Evolutionary conservation across 2,113 vertebrate genomes (phyloP).

Genomic region (Rynchops niger): DNA sequence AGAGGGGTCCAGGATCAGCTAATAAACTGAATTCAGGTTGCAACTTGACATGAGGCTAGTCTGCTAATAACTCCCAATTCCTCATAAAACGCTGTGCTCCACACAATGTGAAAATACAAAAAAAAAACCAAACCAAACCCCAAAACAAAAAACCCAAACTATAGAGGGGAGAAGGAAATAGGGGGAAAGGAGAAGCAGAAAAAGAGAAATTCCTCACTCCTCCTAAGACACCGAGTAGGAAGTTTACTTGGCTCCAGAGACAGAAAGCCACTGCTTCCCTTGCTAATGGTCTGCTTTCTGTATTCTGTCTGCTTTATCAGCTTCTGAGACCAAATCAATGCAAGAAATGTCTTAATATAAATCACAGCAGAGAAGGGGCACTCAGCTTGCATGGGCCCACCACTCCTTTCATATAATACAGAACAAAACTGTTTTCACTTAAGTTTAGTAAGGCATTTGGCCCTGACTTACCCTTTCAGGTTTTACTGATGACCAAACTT

Average conservation of each 20-base stretch:
- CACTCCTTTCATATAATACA: neutral
- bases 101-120: neutral
- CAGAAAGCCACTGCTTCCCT: neutral
- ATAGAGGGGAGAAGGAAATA: neutral
- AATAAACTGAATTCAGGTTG: neutral
- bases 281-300: neutral
- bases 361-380: neutral
- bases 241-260: neutral
- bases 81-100: neutral
- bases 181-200: neutral
- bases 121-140: no score
- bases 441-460: neutral
- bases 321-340: neutral
- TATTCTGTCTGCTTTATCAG: neutral
- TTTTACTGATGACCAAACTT: neutral
- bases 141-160: neutral
- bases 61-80: neutral
- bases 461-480: neutral
- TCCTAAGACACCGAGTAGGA: neutral
- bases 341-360: neutral
- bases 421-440: neutral
- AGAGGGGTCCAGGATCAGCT: neutral
- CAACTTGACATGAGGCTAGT: neutral
- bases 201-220: neutral
- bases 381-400: neutral